Conservation (phyloP, 2,113 vertebrate genomes). For the Cynocephalus volans region DNA sequence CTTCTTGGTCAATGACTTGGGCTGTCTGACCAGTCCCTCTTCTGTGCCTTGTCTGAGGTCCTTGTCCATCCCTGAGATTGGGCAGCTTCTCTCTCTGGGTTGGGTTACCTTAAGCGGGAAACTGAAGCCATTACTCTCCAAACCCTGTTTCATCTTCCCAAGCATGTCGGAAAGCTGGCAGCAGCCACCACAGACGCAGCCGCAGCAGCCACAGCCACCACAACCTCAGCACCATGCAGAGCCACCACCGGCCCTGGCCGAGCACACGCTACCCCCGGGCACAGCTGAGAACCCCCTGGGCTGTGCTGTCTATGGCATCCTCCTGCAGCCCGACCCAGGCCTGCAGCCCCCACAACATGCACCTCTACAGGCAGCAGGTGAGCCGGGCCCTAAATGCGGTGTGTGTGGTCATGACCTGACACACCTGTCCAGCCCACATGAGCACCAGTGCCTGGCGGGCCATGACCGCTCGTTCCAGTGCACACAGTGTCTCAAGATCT, state of each 20-base stretch:
- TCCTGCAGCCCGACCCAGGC: conserved; percentile 94
- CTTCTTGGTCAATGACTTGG: conserved; percentile 49
- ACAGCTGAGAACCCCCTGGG: conserved; percentile 94
- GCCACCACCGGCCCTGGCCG: conserved; percentile 89
- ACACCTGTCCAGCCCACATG: conserved; percentile 95
- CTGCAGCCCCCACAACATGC: conserved; percentile 92
- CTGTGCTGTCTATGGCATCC: conserved; percentile 97
- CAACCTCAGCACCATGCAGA: conserved; percentile 90
- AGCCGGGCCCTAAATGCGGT: conserved; percentile 95
- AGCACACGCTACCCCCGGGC: conserved; percentile 94
- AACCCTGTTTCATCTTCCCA: conserved; percentile 85
- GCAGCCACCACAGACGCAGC: conserved; percentile 90
- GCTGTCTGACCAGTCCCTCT: not conserved
- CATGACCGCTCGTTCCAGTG: conserved; percentile 99
- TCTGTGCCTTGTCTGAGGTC: conserved; percentile 69
- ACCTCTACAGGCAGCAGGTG: conserved; percentile 88
- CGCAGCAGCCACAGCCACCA: conserved; percentile 89
- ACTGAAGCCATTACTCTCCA: conserved; percentile 88
- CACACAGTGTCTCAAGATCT: conserved; percentile 98
- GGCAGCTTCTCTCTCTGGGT: conserved; percentile 73
- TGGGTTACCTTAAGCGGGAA: conserved; percentile 79
- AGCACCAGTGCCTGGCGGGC: conserved; percentile 96
- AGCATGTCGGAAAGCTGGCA: conserved; percentile 93
- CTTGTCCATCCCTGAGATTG: not conserved
- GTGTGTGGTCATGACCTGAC: conserved; percentile 97